Evolutionary conservation across 2,797 vertebrate species (phyloP).

Genomic region (Artibeus jamaicensis): DNA sequence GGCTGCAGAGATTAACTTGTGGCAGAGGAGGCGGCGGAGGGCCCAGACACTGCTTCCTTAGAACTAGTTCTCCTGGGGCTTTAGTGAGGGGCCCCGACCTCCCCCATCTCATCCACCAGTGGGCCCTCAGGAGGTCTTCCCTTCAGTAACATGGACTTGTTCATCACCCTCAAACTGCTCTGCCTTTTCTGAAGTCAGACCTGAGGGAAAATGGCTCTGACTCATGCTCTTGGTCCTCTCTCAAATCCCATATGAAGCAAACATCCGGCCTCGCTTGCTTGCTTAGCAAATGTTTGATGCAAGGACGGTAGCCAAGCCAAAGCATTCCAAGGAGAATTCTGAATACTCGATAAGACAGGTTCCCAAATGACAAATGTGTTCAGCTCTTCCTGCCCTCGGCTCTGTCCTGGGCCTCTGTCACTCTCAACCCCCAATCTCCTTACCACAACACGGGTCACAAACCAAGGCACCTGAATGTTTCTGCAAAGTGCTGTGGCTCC

Average conservation of each 20-base stretch:
- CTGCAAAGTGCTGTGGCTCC: rapidly evolving
- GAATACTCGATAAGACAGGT: neutral
- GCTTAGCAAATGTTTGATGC: neutral
- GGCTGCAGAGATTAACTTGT: neutral
- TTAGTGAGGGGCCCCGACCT: neutral
- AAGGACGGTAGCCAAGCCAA: neutral
- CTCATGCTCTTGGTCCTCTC: neutral
- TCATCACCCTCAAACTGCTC: neutral
- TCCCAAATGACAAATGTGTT: neutral
- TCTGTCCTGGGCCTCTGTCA: neutral
- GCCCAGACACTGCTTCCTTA: neutral
- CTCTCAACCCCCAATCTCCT: neutral
- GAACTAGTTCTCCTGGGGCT: neutral
- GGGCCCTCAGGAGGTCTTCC: neutral
- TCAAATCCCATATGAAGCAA: neutral
- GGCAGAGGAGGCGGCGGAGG: neutral
- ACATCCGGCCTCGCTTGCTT: neutral
- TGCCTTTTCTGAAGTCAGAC: neutral
- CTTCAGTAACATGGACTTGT: neutral
- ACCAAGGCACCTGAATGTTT: neutral
- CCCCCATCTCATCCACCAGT: neutral
- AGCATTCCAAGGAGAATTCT: neutral
- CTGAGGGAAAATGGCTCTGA: neutral
- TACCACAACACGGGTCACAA: neutral
- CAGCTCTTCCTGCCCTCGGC: neutral